Base-by-base conservation (phyloP, 1,140 invertebrate species). In the Luehdorfia chinensis region DNA sequence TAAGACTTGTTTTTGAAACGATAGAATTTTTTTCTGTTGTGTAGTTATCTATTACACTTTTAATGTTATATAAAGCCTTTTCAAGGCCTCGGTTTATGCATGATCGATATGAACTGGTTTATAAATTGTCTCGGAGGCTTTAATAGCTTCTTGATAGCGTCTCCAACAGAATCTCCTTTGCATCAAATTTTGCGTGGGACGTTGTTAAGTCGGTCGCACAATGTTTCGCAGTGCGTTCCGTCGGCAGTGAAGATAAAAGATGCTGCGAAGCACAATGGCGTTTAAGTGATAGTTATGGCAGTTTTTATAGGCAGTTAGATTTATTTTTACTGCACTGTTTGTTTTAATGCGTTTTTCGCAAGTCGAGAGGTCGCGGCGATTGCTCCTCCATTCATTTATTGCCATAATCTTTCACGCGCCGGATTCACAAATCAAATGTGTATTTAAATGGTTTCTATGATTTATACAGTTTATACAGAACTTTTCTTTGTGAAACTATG, bases 281-380 rank as follows among this genome's bases (percentile, higher is more conserved):
- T 77, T 84, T 86, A 87, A 88, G 84, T 87, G 81, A 87, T 87
- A 87, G 84, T 87, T 87, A 87, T 86, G 81, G 78, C 81, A 84
- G 69, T 81, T 86, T 87, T 88, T 88, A 87, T 88, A 79, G 87
- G 84, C 84, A 84, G 80, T 87, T 87, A 87, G 87, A 88, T 87
- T 88, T 86, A 88, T 87, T 87, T 88, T 88, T 87, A 88, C 78
- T 74, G 76, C 77, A 73, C 65, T 87, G 84, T 87, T 88, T 87
- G 87, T 88, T 88, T 87, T 86, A 87, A 81, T 84, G 74, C 66
- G 66, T 72, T 77, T 81, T 77, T 79, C 72, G 74, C 76, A 64
- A 84, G 75, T 75, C 67, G 66, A 78, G 75, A 87, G 77, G 69
- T 78, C 69, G 75, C 65, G 66, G 72, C 71, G 74, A 75, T 66